Conservation (phyloP, 2,797 vertebrate genomes). For the Sciurus vulgaris region DNA sequence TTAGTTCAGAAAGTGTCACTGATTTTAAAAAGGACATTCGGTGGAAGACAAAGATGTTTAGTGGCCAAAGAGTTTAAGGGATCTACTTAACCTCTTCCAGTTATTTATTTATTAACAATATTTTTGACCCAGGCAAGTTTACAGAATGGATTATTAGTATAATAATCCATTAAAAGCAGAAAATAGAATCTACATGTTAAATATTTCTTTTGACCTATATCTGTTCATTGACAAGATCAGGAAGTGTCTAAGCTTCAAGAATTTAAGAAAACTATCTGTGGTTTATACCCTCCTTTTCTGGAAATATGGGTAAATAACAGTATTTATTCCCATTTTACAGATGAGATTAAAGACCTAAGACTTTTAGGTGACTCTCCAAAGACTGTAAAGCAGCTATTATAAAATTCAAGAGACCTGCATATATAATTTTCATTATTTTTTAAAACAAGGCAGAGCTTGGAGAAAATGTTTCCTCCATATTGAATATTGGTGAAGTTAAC, state of each 20-base stretch:
- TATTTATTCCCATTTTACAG: slow-evolving; percentile 27
- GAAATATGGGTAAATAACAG: neutral
- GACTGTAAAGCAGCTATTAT: neutral
- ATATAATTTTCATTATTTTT: slow-evolving; percentile 56
- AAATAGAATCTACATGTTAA: neutral
- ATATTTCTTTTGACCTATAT: slow-evolving; percentile 41
- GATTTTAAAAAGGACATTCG: neutral
- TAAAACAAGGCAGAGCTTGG: slow-evolving; percentile 6
- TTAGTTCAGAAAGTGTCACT: slow-evolving; percentile 38
- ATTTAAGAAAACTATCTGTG: slow-evolving; percentile 21
- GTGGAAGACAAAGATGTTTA: neutral
- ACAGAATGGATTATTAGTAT: neutral
- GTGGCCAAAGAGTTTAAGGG: slow-evolving; percentile 16
- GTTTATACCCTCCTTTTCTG: slow-evolving; percentile 19
- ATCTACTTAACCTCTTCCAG: neutral
- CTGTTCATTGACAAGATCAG: slow-evolving; percentile 17
- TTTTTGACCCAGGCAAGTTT: slow-evolving; percentile 33
- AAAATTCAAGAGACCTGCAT: slow-evolving; percentile 3
- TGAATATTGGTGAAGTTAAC: neutral
- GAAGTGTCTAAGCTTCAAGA: slow-evolving; percentile 6
- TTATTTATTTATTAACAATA: slow-evolving; percentile 42
- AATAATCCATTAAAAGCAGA: neutral
- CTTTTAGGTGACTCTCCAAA: neutral
- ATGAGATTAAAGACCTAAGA: slow-evolving; percentile 31
- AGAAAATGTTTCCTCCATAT: slow-evolving; percentile 30